phyloP scores from a whole-genome alignment of 2,113 vertebrate species.

The Verasper variegatus region DNA sequence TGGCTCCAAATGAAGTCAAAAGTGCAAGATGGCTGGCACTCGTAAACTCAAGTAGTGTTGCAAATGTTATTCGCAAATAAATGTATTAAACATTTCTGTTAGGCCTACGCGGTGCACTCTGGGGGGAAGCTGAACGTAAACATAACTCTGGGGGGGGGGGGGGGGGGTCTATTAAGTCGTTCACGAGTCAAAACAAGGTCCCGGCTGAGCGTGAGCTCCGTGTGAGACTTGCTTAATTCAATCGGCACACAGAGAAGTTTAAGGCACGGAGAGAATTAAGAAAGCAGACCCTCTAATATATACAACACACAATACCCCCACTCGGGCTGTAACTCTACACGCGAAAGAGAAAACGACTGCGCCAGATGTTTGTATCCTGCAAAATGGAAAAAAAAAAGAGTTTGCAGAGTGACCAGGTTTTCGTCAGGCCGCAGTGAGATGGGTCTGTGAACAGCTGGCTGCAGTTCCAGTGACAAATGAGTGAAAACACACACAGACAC shows the following conservation, averaged over 20 bases:
- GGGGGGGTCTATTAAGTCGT: too few species aligned
- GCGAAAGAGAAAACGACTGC: not conserved
- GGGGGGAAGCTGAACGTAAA: too few species aligned
- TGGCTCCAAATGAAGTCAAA: too few species aligned
- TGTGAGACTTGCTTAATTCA: not conserved
- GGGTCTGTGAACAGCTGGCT: conserved; percentile 55
- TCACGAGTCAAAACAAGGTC: conserved; percentile 13
- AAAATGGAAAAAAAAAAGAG: conserved; percentile 34
- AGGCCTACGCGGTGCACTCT: too few species aligned
- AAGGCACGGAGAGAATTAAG: not conserved
- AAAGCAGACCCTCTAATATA: conserved; percentile 5
- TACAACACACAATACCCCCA: not conserved
- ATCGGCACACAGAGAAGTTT: not conserved
- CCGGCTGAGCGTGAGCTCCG: not conserved
- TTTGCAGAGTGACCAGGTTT: conserved; percentile 38
- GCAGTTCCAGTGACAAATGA: conserved; percentile 65
- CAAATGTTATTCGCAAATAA: too few species aligned
- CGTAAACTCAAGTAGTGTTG: too few species aligned
- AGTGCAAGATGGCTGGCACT: too few species aligned
- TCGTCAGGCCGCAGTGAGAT: conserved; percentile 16
- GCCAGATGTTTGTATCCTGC: conserved; percentile 18
- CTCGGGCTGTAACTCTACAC: conserved; percentile 34
- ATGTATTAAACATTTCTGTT: too few species aligned
- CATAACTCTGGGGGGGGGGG: too few species aligned
- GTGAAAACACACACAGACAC: conserved; percentile 46